These are phyloP conservation scores for Distichodus sexfasciatus DNA, from an alignment of 2,797 vertebrate genomes.

Conservation along the genomic window DNA sequence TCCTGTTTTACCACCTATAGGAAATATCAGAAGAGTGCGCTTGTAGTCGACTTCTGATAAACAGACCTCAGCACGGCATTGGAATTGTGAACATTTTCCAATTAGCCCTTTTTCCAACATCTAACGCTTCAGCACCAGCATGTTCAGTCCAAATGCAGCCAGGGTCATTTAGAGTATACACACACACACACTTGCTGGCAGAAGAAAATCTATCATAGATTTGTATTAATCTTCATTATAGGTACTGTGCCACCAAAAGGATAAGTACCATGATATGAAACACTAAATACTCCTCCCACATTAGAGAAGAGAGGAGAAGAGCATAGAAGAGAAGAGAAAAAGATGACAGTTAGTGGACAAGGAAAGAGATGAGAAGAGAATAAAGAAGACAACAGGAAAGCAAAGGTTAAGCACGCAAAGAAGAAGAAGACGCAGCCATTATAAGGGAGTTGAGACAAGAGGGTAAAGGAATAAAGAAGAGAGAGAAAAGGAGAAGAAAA, in stretches of 20 bases:
- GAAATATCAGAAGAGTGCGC: slow-evolving; percentile 3
- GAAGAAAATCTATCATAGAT: no score
- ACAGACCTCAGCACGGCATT: slow-evolving; percentile 13
- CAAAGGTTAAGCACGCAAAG: slow-evolving; percentile 21
- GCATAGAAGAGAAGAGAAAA: no score
- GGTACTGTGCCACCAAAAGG: no score
- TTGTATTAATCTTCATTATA: no score
- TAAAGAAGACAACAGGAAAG: no score
- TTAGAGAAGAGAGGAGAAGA: no score
- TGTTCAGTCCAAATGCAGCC: slow-evolving; percentile 2
- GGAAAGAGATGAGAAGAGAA: no score
- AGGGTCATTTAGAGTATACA: background rate
- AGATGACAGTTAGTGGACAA: no score
- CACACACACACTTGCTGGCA: slow-evolving; percentile 1
- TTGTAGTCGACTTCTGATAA: slow-evolving; percentile 24
- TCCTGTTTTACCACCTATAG: background rate
- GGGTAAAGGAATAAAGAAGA: background rate
- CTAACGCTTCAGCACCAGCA: slow-evolving; percentile 10
- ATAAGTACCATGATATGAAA: no score
- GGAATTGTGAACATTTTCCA: slow-evolving; percentile 4
- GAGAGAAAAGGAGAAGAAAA: background rate
- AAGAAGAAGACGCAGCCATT: background rate
- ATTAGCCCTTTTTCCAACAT: slow-evolving; percentile 17
- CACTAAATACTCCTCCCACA: no score
- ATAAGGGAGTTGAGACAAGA: background rate